Conservation (phyloP, 2,888 invertebrate species). For the Macaria liturata region DNA sequence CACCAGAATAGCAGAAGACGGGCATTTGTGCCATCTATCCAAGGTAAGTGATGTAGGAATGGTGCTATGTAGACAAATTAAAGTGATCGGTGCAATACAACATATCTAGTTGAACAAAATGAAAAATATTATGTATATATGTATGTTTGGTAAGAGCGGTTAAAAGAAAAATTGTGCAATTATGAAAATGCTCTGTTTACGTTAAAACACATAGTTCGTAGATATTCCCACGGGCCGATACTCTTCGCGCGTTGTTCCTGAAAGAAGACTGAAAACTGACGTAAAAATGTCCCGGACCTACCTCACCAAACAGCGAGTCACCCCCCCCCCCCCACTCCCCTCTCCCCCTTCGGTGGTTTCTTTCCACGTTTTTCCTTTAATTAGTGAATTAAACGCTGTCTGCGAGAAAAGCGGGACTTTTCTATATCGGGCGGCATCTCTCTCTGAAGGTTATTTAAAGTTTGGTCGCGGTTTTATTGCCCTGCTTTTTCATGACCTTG, state of each 20-base stretch:
- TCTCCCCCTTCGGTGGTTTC: conserved; percentile 49
- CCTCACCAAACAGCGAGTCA: conserved; percentile 66
- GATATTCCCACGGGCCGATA: conserved; percentile 44
- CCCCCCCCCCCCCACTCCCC: conserved; percentile 50
- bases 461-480: too few species aligned
- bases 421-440: conserved; percentile 20
- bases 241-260: conserved; percentile 39
- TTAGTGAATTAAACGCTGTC: conserved; percentile 70
- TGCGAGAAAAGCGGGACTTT: conserved; percentile 29
- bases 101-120: too few species aligned
- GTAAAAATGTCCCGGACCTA: conserved; percentile 80
- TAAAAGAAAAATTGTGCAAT: too few species aligned
- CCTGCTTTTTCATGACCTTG: not conserved
- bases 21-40: too few species aligned
- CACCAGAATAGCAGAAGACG: too few species aligned
- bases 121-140: too few species aligned
- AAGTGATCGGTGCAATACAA: too few species aligned
- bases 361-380: conserved; percentile 66
- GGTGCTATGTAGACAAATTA: too few species aligned
- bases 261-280: conserved; percentile 75
- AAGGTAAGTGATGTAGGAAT: too few species aligned
- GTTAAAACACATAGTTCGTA: too few species aligned
- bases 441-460: conserved; percentile 1
- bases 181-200: too few species aligned
- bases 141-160: too few species aligned